These are phyloP conservation scores for Halesus radiatus DNA, from an alignment of 1,140 invertebrate genomes.

Conservation along the genomic window DNA sequence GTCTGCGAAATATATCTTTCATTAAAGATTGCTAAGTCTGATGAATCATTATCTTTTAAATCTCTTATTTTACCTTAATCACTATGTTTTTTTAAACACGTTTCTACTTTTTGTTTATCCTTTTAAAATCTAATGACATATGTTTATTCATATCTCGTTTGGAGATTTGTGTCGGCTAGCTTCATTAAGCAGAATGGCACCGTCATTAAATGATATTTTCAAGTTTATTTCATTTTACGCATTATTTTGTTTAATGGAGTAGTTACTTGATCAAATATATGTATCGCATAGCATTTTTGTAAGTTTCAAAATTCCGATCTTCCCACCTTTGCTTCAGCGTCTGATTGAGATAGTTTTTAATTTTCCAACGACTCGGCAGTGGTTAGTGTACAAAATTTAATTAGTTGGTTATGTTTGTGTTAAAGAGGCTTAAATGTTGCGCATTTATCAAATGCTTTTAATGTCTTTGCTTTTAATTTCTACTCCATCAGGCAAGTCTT, in stretches of 20 bases:
- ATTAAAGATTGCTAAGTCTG: too few species aligned
- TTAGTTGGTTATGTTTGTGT: slow-evolving; percentile 35
- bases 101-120: too few species aligned
- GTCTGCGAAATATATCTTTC: too few species aligned
- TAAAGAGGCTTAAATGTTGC: slow-evolving; percentile 37
- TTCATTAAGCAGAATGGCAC: too few species aligned
- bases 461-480: slow-evolving; percentile 27
- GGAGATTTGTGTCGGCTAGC: too few species aligned
- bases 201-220: too few species aligned
- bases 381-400: slow-evolving; percentile 23
- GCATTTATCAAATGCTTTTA: slow-evolving; percentile 35
- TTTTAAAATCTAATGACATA: too few species aligned
- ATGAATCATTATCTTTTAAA: too few species aligned
- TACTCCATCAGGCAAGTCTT: slow-evolving; percentile 52
- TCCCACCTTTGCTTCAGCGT: slow-evolving; percentile 56
- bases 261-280: slow-evolving; percentile 27
- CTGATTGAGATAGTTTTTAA: slow-evolving; percentile 30
- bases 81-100: too few species aligned
- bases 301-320: slow-evolving; percentile 9
- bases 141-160: too few species aligned
- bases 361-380: slow-evolving; percentile 30
- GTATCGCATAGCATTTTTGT: not conserved
- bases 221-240: too few species aligned
- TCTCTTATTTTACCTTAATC: too few species aligned
- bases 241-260: slow-evolving; percentile 53